phyloP scores from a whole-genome alignment of 2,797 vertebrate genomes.

The Micropoecilia bifurca region DNA sequence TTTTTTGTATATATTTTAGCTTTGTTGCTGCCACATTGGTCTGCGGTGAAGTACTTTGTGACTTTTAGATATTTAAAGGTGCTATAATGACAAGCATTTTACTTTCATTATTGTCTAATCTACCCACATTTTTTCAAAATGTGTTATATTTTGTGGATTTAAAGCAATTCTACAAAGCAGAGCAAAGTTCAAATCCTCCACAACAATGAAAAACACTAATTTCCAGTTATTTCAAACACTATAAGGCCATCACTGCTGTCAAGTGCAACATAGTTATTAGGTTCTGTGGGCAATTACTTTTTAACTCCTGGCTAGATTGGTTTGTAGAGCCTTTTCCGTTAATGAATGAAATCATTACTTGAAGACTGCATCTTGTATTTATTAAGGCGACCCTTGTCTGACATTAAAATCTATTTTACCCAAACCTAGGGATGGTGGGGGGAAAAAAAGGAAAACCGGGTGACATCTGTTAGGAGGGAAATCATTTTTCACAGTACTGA shows the following conservation, averaged over 20 bases:
- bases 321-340: background rate
- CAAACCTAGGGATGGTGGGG: background rate
- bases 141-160: background rate
- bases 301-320: background rate
- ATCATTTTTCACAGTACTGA: background rate
- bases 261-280: background rate
- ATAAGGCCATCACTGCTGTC: background rate
- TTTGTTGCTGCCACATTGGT: background rate
- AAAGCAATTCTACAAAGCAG: background rate
- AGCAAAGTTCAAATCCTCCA: background rate
- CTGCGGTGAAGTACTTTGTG: background rate
- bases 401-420: background rate
- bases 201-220: background rate
- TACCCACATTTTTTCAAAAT: background rate
- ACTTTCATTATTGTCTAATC: background rate
- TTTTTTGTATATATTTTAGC: background rate
- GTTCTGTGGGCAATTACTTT: background rate
- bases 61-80: background rate
- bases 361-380: background rate
- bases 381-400: background rate
- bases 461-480: background rate
- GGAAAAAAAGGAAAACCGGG: background rate
- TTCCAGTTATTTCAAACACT: background rate
- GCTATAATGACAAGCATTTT: background rate
- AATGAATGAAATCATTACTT: background rate